Base-by-base conservation (phyloP, 2,113 vertebrate genomes). In the Chloebia gouldiae region DNA sequence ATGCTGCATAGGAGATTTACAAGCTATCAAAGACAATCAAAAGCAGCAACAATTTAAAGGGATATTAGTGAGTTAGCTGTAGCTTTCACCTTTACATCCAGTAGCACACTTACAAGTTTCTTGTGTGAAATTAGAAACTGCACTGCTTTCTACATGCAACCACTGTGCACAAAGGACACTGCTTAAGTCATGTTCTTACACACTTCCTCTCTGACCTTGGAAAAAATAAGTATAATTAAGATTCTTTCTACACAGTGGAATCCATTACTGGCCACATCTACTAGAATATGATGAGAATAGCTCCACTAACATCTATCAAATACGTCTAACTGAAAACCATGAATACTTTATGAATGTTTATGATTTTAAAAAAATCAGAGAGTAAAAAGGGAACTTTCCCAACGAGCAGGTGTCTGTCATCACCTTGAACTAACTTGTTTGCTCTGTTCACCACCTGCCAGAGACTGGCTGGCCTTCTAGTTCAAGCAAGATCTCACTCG, bases 401-500 rank as follows among this genome's bases (percentile, higher is more conserved):
- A 85, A 39, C 18, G 37, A 88, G 57, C 25, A 83, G 12, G 15
- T 76, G 45, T n/a, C 73, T 61, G 33, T 54, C 47, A 56, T 42
- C 70, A 91, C 86, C 95, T 18, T 78, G 90, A 39, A 89, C 37
- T 50, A 78, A 86, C 75, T 70, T 23, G 70, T 24, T 92, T 10
- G 1, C 35, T 22, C 71, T 81, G 87, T 91, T 80, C 50, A 54
- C 16, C 70, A 61, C 47, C 57, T 88, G 82, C 60, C 63, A 78
- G 45, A 88, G 31, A 50, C 77, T 44, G 77, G 61, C 68, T 92
- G 70, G 42, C 65, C 24, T 61, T 87, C 95, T 75, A 81, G 95
- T 51, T 85, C 63, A 15, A 96, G 85, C 93, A 93, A 95, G 97
- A 96, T 70, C 63, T 89, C 81, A 51, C 75, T 78, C 13, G 9